Conservation (phyloP, 2,888 invertebrate species). For the Mythimna ferrago region DNA sequence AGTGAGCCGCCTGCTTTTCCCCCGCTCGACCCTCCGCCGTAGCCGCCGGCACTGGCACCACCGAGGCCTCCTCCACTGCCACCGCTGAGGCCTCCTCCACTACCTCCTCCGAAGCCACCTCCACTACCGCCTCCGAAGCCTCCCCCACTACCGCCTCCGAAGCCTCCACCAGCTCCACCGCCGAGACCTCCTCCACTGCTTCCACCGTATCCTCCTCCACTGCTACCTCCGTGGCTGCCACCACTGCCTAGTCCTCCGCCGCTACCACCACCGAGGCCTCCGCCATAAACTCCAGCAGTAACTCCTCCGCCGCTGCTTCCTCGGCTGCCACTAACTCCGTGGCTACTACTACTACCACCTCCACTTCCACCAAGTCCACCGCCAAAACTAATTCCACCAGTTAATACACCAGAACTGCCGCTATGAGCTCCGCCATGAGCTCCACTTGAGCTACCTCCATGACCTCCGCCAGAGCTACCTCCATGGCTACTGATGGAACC, state of each 20-base stretch:
- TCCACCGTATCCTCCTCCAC: slow-evolving; percentile 66
- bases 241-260: slow-evolving; percentile 55
- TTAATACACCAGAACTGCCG: slow-evolving; percentile 20
- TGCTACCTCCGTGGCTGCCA: slow-evolving; percentile 73
- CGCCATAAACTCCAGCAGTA: background rate
- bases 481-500: slow-evolving; percentile 33
- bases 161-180: slow-evolving; percentile 36
- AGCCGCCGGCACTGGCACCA: slow-evolving; percentile 53
- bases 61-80: slow-evolving; percentile 20
- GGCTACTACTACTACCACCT: slow-evolving; percentile 62
- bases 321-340: slow-evolving; percentile 7
- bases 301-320: slow-evolving; percentile 16
- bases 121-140: slow-evolving; percentile 16
- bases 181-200: slow-evolving; percentile 60
- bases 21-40: slow-evolving; percentile 44
- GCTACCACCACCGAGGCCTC: slow-evolving; percentile 32
- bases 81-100: slow-evolving; percentile 21
- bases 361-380: slow-evolving; percentile 44
- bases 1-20: slow-evolving; percentile 44
- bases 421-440: slow-evolving; percentile 56
- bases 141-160: slow-evolving; percentile 43
- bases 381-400: slow-evolving; percentile 33
- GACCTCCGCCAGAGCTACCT: slow-evolving; percentile 66
- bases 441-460: slow-evolving; percentile 59
- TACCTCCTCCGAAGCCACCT: slow-evolving; percentile 30